A percentile compares a stretch with the other conserved stretches of the same genome.
phyloP scores from a whole-genome alignment of 64 coral and sea anemone species.

The Stylophora pistillata region DNA sequence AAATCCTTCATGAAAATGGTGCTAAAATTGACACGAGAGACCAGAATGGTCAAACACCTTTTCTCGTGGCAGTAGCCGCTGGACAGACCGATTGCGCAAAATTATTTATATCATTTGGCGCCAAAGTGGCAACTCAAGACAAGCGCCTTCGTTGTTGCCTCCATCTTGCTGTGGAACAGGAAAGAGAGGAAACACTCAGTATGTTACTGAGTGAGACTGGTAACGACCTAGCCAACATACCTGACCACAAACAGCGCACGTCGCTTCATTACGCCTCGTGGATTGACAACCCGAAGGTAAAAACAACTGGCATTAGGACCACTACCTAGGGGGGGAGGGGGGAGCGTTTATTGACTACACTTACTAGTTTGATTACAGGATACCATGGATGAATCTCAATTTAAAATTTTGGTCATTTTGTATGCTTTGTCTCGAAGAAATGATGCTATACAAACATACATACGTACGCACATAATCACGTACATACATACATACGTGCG shows the following conservation, averaged over 20 bases:
- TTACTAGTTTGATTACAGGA: no score
- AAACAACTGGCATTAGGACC: no score
- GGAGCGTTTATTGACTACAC: no score
- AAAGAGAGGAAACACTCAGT: conserved; percentile 49
- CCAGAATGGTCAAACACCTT: conserved; percentile 59
- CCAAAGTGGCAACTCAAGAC: conserved; percentile 51
- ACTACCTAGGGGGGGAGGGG: no score
- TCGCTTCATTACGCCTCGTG: conserved; percentile 80
- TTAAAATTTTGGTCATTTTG: no score
- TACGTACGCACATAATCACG: no score
- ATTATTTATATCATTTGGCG: conserved; percentile 59
- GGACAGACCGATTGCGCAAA: conserved; percentile 48
- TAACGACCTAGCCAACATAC: conserved; percentile 22
- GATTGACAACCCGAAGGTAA: conserved; percentile 54
- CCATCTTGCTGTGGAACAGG: conserved; percentile 79
- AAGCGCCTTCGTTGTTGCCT: conserved; percentile 51
- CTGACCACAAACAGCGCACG: conserved; percentile 57
- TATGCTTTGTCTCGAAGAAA: neutral
- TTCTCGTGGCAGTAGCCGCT: conserved; percentile 62
- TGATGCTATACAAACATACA: no score
- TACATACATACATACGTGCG: no score
- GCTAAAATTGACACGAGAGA: conserved; percentile 43
- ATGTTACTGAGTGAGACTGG: conserved; percentile 55
- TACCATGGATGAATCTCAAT: no score
- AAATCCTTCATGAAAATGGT: conserved; percentile 41